Evolutionary conservation across 2,888 invertebrate species (phyloP), one percentile per base, ranked within the genome.

Genomic region (Chrysolina haemoptera): DNA sequence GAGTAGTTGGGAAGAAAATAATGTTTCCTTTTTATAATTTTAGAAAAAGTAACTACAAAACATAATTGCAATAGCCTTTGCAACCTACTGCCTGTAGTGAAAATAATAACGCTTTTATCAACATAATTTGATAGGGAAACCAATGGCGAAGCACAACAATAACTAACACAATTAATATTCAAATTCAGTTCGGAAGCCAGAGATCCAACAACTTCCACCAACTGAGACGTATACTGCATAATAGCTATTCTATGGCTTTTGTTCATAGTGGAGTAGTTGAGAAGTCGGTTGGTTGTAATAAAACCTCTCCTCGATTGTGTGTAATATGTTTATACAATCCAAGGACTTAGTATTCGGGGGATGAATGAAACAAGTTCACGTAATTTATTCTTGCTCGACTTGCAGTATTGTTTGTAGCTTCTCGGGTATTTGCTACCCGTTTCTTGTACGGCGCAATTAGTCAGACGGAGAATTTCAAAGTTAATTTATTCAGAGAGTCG

Each of bases 301-400:
- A 85, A 84, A 84, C 84, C 83, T 82, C 27, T 27, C 59, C 79
- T 82, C 83, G 85, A 85, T 85, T 86, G 84, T 84, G 78, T 83
- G 84, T 86, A 85, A 86, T 86, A 85, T 85, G 85, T 85, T 86
- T 85, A 85, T 85, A 86, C 85, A 85, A 86, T 85, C 84, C 84
- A 83, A 85, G 84, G 84, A 85, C 85, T 85, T 85, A 84, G 85
- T 86, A 86, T 86, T 84, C 85, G 76, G 76, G 80, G 82, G 81
- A 81, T 80, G 82, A 80, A 83, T 79, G 78, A 83, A 84, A 83
- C 84, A 41, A 63, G 67, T 67, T 75, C 72, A 68, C 71, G 70
- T 85, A 86, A 86, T 85, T 85, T 85, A 86, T 85, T 85, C 85
- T 84, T 84, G 82, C 83, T 81, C 83, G 85, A 84, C 84, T 85